A percentile compares a stretch with the other conserved stretches of the same genome.
Evolutionary conservation across 1,140 invertebrate species (phyloP).

Genomic region (Linepithema humile): DNA sequence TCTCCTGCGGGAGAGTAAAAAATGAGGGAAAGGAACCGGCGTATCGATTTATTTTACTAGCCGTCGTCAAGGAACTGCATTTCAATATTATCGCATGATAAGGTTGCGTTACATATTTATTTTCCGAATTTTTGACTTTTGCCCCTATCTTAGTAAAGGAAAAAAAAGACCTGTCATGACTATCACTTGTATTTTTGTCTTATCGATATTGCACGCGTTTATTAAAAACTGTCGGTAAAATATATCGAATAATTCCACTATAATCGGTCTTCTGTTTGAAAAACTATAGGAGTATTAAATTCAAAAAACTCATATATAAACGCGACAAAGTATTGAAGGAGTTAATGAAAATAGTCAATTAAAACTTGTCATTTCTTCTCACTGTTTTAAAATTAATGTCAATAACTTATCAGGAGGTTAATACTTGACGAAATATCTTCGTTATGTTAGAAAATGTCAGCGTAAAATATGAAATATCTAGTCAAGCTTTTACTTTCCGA

Average conservation of each 20-base stretch:
- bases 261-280: too few relatives aligned
- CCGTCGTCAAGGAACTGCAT: conserved; percentile 80
- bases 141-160: not conserved
- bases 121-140: conserved; percentile 22
- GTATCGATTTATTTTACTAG: conserved; percentile 79
- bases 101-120: conserved; percentile 74
- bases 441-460: not conserved
- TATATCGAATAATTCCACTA: too few relatives aligned
- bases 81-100: conserved; percentile 82
- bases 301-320: too few relatives aligned
- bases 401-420: not conserved
- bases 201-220: too few relatives aligned
- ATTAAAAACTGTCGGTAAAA: too few relatives aligned
- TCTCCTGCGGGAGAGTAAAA: conserved; percentile 58
- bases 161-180: conserved; percentile 24
- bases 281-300: too few relatives aligned
- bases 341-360: too few relatives aligned
- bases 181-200: not conserved
- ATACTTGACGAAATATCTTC: not conserved
- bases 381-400: too few relatives aligned
- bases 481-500: not conserved
- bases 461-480: not conserved
- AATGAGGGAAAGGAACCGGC: conserved; percentile 34
- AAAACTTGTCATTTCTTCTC: too few relatives aligned
- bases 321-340: too few relatives aligned